Percentiles rank a stretch among this genome's conserved stretches.
Conservation (phyloP, 2,888 invertebrate genomes). For the Spatulosminthurus flaviceps region DNA sequence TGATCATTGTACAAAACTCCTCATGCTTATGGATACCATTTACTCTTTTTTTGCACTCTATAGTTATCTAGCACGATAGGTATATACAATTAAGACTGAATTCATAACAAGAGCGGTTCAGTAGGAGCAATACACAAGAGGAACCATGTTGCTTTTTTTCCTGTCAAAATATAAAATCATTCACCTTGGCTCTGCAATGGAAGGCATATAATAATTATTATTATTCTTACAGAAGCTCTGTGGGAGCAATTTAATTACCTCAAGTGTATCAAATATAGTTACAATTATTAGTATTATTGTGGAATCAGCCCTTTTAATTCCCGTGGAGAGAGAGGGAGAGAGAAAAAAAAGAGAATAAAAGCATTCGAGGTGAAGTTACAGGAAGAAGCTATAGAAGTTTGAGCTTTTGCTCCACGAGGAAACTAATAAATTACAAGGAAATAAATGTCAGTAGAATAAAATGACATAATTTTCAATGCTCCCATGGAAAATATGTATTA, state of each 20-base stretch:
- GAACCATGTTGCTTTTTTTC: not conserved
- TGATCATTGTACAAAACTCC: constrained; percentile 12
- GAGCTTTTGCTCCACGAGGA: not conserved
- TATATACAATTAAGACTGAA: no score
- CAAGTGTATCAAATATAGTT: not conserved
- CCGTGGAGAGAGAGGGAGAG: no score
- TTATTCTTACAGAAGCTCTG: not conserved
- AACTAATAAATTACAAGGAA: not conserved
- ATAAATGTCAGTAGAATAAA: not conserved
- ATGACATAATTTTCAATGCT: not conserved
- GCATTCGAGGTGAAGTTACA: constrained; percentile 11
- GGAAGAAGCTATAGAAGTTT: not conserved
- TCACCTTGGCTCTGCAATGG: not conserved
- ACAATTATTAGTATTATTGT: not conserved
- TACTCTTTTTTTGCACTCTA: not conserved
- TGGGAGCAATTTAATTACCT: not conserved
- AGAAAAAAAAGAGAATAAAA: not conserved
- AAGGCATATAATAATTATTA: not conserved
- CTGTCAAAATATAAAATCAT: constrained; percentile 3
- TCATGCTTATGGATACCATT: not conserved
- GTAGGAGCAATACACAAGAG: not conserved
- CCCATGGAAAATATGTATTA: not conserved
- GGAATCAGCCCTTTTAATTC: no score
- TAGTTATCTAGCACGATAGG: no score
- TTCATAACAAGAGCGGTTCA: no score